These are phyloP conservation scores for Drosophila glabriapex DNA, from an alignment of 2,888 invertebrate genomes.

Conservation along the genomic window DNA sequence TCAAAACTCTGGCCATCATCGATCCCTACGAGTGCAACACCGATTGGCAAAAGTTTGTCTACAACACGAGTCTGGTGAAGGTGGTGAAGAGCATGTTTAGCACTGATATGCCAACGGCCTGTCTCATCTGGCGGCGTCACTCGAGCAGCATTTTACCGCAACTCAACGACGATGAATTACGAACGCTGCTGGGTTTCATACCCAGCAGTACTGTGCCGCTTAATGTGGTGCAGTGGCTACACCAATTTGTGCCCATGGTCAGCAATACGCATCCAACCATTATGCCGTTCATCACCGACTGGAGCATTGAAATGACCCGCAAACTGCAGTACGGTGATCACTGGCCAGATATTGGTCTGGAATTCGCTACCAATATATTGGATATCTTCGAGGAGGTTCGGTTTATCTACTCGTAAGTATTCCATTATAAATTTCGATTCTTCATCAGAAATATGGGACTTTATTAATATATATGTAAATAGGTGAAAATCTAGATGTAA, in stretches of 20 bases:
- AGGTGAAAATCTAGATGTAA: not conserved
- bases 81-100: slow-evolving; percentile 81
- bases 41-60: slow-evolving; percentile 85
- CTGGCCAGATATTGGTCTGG: slow-evolving; percentile 85
- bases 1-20: slow-evolving; percentile 84
- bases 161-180: slow-evolving; percentile 77
- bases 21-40: slow-evolving; percentile 84
- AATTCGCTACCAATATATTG: slow-evolving; percentile 83
- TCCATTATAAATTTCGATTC: not conserved
- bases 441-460: not conserved
- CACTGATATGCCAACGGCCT: slow-evolving; percentile 82
- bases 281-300: slow-evolving; percentile 83
- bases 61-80: slow-evolving; percentile 82
- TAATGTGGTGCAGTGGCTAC: slow-evolving; percentile 84
- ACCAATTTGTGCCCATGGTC: slow-evolving; percentile 83
- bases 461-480: not conserved
- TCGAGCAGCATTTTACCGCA: slow-evolving; percentile 79
- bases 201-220: slow-evolving; percentile 83
- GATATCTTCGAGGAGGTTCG: slow-evolving; percentile 83
- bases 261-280: slow-evolving; percentile 83
- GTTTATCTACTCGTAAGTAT: slow-evolving; percentile 83
- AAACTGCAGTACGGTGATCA: slow-evolving; percentile 83
- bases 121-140: slow-evolving; percentile 84
- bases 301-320: slow-evolving; percentile 83
- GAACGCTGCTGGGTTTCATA: slow-evolving; percentile 80